Conservation (phyloP, 2,797 vertebrate genomes). For the Platalea minor region DNA sequence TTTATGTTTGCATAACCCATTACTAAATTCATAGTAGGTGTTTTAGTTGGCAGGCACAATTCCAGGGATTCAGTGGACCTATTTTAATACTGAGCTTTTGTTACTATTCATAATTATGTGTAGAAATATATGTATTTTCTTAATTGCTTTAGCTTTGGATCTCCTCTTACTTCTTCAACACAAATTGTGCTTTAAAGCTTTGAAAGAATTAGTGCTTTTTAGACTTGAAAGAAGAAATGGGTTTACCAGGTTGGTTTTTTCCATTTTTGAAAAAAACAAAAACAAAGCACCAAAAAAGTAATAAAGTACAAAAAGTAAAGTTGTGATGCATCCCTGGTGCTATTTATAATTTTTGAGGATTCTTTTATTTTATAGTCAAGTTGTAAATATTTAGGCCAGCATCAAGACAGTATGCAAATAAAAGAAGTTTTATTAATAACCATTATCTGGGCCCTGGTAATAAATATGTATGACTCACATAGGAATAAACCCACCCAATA, state of each 20-base stretch:
- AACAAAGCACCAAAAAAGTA: background rate
- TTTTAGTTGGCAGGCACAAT: slow-evolving; percentile 82
- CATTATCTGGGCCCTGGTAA: slow-evolving; percentile 45
- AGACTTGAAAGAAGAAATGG: background rate
- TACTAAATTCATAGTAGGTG: slow-evolving; percentile 88
- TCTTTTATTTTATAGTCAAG: slow-evolving; percentile 10
- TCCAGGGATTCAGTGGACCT: slow-evolving; percentile 73
- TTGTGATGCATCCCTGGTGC: background rate
- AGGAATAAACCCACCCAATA: slow-evolving; percentile 57
- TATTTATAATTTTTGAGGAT: slow-evolving; percentile 1
- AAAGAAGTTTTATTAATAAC: slow-evolving; percentile 64
- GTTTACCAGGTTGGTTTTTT: background rate
- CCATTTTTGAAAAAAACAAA: background rate
- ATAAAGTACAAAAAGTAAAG: background rate
- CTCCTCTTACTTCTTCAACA: background rate
- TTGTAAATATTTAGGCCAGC: slow-evolving; percentile 49
- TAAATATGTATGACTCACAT: slow-evolving; percentile 58
- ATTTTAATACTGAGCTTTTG: slow-evolving; percentile 72
- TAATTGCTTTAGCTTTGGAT: slow-evolving; percentile 40
- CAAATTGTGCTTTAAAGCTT: background rate
- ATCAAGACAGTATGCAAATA: slow-evolving; percentile 62
- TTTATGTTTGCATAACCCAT: slow-evolving; percentile 90
- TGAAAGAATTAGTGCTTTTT: slow-evolving; percentile 9
- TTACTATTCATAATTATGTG: slow-evolving; percentile 69
- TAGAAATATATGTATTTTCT: slow-evolving; percentile 56